These are phyloP conservation scores for Ennomos quercinarius DNA, from an alignment of 2,888 invertebrate species.

Conservation along the genomic window DNA sequence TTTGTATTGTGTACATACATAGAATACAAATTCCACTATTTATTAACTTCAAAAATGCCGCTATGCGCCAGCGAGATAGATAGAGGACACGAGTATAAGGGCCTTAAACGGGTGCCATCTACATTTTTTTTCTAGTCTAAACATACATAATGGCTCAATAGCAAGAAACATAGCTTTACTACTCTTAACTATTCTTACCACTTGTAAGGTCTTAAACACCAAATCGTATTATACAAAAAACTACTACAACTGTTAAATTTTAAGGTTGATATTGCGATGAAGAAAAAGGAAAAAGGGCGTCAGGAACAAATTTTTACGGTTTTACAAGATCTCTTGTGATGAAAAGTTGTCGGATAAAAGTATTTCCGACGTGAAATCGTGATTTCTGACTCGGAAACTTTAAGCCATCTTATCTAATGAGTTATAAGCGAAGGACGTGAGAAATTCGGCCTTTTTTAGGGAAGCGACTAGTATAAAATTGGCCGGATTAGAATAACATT, in stretches of 20 bases:
- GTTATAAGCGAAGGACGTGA: slow-evolving; percentile 46
- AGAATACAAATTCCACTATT: no score
- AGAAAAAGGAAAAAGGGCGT: slow-evolving; percentile 17
- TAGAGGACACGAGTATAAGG: no score
- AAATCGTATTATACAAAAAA: slow-evolving; percentile 2
- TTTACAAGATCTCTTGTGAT: slow-evolving; percentile 53
- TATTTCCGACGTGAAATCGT: slow-evolving; percentile 35
- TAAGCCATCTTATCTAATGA: slow-evolving; percentile 56
- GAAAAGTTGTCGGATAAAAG: slow-evolving; percentile 47
- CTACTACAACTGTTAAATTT: not conserved
- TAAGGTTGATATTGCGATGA: slow-evolving; percentile 15
- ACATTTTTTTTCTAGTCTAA: no score
- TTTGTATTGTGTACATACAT: no score
- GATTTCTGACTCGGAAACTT: slow-evolving; percentile 37
- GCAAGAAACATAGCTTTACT: slow-evolving; percentile 21
- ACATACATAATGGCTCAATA: not conserved
- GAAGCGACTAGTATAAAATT: slow-evolving; percentile 12
- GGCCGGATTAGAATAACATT: slow-evolving; percentile 2
- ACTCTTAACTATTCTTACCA: not conserved
- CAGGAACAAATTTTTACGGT: slow-evolving; percentile 52
- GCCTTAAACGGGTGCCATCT: no score
- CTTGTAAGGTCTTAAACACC: not conserved
- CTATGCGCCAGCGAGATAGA: no score
- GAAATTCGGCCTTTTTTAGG: slow-evolving; percentile 38
- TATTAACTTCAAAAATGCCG: no score